These are phyloP conservation scores for Drosophila fuyamai DNA, from an alignment of 1,140 invertebrate genomes.

Conservation along the genomic window DNA sequence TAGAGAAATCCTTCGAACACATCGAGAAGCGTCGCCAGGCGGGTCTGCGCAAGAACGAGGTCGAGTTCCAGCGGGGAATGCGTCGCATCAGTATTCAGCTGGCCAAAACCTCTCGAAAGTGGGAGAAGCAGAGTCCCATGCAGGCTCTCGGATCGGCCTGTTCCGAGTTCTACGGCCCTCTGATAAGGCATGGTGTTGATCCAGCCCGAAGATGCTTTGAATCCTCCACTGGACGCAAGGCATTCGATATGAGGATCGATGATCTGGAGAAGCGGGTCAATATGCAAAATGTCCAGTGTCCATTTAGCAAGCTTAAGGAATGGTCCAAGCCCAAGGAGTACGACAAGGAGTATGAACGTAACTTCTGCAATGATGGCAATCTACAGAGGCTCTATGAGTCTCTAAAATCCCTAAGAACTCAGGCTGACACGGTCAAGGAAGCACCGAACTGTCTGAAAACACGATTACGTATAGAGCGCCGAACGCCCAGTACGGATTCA, in stretches of 20 bases:
- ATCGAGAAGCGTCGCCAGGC: conserved; percentile 81
- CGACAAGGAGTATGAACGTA: conserved; percentile 73
- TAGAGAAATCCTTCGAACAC: conserved; percentile 78
- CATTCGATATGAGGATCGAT: conserved; percentile 77
- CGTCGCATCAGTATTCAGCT: conserved; percentile 49
- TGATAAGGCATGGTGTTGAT: conserved; percentile 85
- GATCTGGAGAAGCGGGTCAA: conserved; percentile 72
- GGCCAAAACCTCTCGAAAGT: conserved; percentile 54
- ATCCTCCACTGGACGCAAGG: conserved; percentile 43
- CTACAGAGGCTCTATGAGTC: conserved; percentile 75
- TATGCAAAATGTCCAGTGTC: conserved; percentile 56
- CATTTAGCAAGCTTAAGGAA: conserved; percentile 69
- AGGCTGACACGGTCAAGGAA: conserved; percentile 15
- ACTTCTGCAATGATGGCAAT: conserved; percentile 75
- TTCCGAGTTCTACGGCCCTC: conserved; percentile 86
- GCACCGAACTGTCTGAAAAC: conserved; percentile 44
- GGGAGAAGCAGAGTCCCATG: conserved; percentile 84
- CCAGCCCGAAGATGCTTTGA: conserved; percentile 84
- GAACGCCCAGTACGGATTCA: background rate
- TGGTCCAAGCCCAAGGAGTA: conserved; percentile 78
- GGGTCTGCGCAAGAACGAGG: conserved; percentile 81
- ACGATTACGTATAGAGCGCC: background rate
- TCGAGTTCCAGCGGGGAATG: conserved; percentile 79
- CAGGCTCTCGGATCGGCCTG: conserved; percentile 84
- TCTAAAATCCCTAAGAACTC: conserved; percentile 38